Evolutionary conservation across 1,140 invertebrate species (phyloP).

Genomic region (Colletes gigas): DNA sequence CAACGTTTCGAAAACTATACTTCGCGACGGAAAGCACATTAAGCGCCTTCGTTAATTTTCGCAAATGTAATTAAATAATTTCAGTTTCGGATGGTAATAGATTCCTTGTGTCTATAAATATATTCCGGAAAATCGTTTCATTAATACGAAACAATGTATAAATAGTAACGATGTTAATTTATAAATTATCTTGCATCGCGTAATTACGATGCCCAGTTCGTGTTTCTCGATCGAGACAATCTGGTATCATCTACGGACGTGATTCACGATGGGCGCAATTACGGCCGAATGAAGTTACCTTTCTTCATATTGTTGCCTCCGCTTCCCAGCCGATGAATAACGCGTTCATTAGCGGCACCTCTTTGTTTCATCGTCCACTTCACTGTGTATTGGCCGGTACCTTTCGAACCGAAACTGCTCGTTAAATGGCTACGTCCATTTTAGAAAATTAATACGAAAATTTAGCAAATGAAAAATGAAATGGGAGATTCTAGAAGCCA

Average conservation of each 20-base stretch:
- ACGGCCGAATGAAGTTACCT: neutral
- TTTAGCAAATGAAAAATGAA: neutral
- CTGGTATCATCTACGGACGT: neutral
- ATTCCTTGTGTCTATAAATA: too few relatives aligned
- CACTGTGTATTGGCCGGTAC: neutral
- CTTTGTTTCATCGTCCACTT: neutral
- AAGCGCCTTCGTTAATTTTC: too few relatives aligned
- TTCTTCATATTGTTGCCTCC: neutral
- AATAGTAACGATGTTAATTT: too few relatives aligned
- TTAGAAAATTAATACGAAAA: neutral
- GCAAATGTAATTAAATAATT: too few relatives aligned
- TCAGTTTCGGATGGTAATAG: too few relatives aligned
- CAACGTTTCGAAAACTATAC: neutral
- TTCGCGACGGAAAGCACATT: too few relatives aligned
- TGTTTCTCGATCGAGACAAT: neutral
- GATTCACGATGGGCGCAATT: neutral
- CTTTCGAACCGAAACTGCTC: neutral
- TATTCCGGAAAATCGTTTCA: too few relatives aligned
- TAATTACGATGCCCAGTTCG: neutral
- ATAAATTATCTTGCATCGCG: neutral
- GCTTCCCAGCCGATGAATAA: slow-evolving; percentile 7
- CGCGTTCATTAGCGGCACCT: slow-evolving; percentile 10
- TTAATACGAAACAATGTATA: too few relatives aligned
- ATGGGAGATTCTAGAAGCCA: too few relatives aligned
- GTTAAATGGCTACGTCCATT: neutral